Conservation (phyloP, 2,888 invertebrate genomes). For the Calliphora vomitoria region DNA sequence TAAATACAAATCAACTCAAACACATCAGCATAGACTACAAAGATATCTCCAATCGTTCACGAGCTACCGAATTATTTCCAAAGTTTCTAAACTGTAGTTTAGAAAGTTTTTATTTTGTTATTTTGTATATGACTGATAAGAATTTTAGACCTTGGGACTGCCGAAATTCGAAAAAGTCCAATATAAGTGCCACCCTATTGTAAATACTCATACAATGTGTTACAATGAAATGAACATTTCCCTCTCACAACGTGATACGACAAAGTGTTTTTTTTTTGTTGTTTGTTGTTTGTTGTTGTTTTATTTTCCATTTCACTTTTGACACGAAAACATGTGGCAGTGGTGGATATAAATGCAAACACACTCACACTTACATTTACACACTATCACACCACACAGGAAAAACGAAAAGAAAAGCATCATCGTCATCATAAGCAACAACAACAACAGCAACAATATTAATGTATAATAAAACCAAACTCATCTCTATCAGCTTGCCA, state of each 20-base stretch:
- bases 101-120: no score
- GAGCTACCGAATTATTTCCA: no score
- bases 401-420: conserved; percentile 50
- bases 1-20: no score
- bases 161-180: no score
- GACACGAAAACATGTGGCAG: conserved; percentile 62
- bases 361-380: neutral
- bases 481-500: conserved; percentile 30
- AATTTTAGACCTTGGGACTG: no score
- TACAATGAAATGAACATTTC: conserved; percentile 9
- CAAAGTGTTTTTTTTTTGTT: conserved; percentile 9
- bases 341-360: conserved; percentile 53
- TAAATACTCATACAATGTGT: neutral
- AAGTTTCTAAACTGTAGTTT: no score
- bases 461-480: conserved; percentile 6
- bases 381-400: conserved; percentile 10
- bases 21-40: no score
- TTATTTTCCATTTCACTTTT: conserved; percentile 43
- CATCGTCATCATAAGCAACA: conserved; percentile 33
- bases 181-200: no score
- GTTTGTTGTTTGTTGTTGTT: conserved; percentile 13
- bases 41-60: no score
- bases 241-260: conserved; percentile 10
- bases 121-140: no score
- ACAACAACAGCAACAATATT: neutral